Base-by-base conservation (phyloP, 2,113 vertebrate genomes). In the Phaetusa simplex region DNA sequence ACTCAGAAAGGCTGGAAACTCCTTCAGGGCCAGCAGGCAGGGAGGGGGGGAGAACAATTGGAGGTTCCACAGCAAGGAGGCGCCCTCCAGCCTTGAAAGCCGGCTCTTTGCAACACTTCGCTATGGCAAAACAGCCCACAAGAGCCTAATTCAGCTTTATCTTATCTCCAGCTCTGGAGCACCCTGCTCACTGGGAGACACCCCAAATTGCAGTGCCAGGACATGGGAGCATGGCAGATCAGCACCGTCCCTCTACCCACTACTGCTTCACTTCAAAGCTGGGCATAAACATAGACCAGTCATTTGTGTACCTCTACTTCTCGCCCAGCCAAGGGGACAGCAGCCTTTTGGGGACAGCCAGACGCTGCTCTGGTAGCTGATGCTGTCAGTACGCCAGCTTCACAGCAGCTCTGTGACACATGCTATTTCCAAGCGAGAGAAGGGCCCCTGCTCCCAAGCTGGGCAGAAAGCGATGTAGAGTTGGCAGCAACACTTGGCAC, bases 401-500 rank as follows among this genome's bases (percentile, higher is more conserved):
- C 55, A 71, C 64, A 89, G 61, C 61, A 87, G 29, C 36, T 88
- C 67, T 69, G 34, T n/a, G 34, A 72, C 67, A 43, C 43, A 38
- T 23, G n/a, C 1, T 0, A 58, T 89, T 92, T 67, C 70, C 34
- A 77, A 74, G 61, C 73, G 24, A 89, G 21, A 88, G 76, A 86
- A 86, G 38, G 50, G 82, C 26, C 20, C 18, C 59, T 58, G 50
- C 38, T 80, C 67, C 45, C 47, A 86, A 66, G n/a, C 32, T 66
- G 78, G n/a, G 47, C 65, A 88, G 55, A 83, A 93, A 78, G 50
- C 13, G 15, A 59, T 36, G 16, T 26, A 67, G 71, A 90, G 61
- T 1, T 95, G 90, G 88, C 95, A 95, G 86, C 69, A 86, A 74
- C 8, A 40, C 64, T 77, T 90, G 79, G 82, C 95, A 86, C 29